phyloP scores from a whole-genome alignment of 2,113 vertebrate species.

The Pseudorasbora parva region DNA sequence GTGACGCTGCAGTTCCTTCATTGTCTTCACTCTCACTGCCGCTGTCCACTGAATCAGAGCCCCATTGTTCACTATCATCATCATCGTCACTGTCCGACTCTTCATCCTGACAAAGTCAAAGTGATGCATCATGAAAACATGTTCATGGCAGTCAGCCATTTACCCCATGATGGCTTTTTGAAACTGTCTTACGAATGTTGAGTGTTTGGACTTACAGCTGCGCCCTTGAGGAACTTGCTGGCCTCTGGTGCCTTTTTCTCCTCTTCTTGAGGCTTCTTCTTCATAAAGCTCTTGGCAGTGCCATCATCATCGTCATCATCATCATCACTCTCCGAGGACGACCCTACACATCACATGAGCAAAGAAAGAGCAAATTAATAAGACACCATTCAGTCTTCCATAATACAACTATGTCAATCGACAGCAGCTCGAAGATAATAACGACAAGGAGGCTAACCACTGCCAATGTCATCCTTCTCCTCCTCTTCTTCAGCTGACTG shows the following conservation, averaged over 20 bases:
- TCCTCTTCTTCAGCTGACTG: slow-evolving; percentile 90
- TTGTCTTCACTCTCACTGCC: slow-evolving; percentile 84
- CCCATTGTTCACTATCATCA: slow-evolving; percentile 85
- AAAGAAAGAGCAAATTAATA: background rate
- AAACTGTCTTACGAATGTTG: no score
- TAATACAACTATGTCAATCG: background rate
- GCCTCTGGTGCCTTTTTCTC: slow-evolving; percentile 72
- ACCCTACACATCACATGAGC: slow-evolving; percentile 57
- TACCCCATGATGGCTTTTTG: background rate
- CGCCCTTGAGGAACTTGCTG: slow-evolving; percentile 83
- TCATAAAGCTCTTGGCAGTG: slow-evolving; percentile 81
- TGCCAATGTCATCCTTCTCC: slow-evolving; percentile 84
- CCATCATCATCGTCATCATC: slow-evolving; percentile 72
- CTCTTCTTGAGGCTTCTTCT: slow-evolving; percentile 81
- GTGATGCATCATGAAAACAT: background rate
- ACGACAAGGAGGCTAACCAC: slow-evolving; percentile 71
- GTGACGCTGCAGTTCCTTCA: slow-evolving; percentile 75
- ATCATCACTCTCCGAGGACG: slow-evolving; percentile 70
- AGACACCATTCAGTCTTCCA: background rate
- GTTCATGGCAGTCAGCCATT: background rate
- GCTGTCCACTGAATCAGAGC: slow-evolving; percentile 79
- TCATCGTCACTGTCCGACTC: slow-evolving; percentile 80
- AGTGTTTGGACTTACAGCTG: slow-evolving; percentile 51
- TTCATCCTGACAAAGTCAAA: slow-evolving; percentile 68
- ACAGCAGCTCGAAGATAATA: background rate